Conservation (phyloP, 2,797 vertebrate genomes). For the Phoebastria nigripes region DNA sequence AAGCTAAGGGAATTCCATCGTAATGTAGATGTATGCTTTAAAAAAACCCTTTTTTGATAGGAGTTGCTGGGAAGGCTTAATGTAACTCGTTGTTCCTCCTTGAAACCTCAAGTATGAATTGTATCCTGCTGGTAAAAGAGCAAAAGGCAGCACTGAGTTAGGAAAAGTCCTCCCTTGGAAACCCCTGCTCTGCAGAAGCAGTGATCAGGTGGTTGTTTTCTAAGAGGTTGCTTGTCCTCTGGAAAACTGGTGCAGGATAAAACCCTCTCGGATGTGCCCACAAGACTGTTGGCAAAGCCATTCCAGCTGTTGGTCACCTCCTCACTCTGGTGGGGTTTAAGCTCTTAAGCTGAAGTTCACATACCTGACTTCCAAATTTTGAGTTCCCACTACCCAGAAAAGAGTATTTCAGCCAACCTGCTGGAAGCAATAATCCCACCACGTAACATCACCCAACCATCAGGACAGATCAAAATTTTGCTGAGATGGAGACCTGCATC, state of each 20-base stretch:
- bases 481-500: not conserved
- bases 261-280: not conserved
- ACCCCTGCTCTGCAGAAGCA: not conserved
- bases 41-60: not conserved
- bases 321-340: not conserved
- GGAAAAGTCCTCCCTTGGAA: not conserved
- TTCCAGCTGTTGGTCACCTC: not conserved
- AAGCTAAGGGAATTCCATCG: not conserved
- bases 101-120: not conserved
- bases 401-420: not conserved
- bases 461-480: not conserved
- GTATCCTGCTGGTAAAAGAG: not conserved
- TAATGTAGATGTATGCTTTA: not conserved
- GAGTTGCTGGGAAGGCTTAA: not conserved
- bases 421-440: not conserved
- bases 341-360: not conserved
- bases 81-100: not conserved
- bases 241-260: not conserved
- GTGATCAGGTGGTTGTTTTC: not conserved
- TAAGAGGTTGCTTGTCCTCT: not conserved
- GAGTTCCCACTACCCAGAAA: not conserved
- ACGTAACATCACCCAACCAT: fast-evolving
- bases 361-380: not conserved
- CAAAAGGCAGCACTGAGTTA: not conserved
- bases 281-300: not conserved